Evolutionary conservation across 1,140 invertebrate species (phyloP).

Genomic region (Berghia stephanieae): DNA sequence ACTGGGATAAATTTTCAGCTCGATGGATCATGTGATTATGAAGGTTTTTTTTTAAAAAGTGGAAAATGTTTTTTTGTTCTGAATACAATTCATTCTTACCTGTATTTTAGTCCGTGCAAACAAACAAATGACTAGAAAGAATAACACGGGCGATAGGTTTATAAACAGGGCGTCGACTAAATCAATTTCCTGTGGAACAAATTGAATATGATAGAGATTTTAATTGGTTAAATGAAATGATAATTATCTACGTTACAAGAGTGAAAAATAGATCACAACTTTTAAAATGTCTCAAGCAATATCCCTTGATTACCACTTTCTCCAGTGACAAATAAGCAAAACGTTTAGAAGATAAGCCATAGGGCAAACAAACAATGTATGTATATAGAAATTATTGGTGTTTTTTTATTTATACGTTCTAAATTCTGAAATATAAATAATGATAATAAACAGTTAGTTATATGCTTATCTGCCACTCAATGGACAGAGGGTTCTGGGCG

Average conservation of each 20-base stretch:
- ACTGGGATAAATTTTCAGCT: background rate
- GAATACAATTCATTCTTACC: conserved; percentile 51
- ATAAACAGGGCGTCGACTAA: conserved; percentile 67
- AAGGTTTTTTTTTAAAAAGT: background rate
- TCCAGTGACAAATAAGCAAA: background rate
- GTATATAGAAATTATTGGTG: background rate
- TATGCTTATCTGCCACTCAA: too few species aligned
- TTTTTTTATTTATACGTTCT: too few species aligned
- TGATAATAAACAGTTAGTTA: too few species aligned
- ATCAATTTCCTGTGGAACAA: conserved; percentile 62
- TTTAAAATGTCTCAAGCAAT: background rate
- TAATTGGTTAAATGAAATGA: background rate
- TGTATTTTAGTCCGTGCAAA: conserved; percentile 68
- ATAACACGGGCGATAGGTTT: conserved; percentile 69
- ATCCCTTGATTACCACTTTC: background rate
- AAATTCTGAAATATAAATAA: too few species aligned
- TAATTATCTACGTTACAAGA: background rate
- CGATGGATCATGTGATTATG: background rate
- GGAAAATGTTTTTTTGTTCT: background rate
- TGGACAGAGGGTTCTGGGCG: too few species aligned
- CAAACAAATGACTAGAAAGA: conserved; percentile 70
- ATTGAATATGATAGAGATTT: background rate
- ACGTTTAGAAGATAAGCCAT: background rate
- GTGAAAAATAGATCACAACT: background rate
- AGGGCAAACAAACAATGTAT: background rate